Percentiles rank a stretch among this genome's conserved stretches.
Conservation (phyloP, 2,113 vertebrate genomes). For the Sphyrna mokarran region DNA sequence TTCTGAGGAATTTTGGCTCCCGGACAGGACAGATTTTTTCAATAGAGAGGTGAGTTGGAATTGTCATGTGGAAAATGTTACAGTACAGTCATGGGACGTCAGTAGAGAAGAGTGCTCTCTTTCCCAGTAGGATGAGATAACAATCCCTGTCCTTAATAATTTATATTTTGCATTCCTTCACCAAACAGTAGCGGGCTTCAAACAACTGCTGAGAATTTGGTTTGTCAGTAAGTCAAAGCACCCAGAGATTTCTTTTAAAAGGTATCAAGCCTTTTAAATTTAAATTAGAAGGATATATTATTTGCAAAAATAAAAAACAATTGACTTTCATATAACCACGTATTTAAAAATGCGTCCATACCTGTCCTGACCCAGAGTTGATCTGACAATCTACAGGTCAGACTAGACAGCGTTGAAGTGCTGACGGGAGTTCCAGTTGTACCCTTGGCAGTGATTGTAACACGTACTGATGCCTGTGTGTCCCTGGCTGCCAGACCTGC, state of each 20-base stretch:
- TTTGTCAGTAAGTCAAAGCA: neutral
- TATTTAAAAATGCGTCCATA: constrained; percentile 45
- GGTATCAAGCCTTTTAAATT: neutral
- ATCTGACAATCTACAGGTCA: constrained; percentile 82
- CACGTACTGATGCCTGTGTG: constrained; percentile 51
- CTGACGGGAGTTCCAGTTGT: constrained; percentile 48
- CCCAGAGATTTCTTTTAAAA: neutral
- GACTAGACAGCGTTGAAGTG: constrained; percentile 56
- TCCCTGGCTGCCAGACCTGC: constrained; percentile 61
- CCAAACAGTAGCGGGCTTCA: neutral
- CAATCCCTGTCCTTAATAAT: neutral
- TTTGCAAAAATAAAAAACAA: neutral
- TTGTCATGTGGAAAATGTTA: neutral
- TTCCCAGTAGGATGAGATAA: neutral
- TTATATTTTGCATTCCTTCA: neutral
- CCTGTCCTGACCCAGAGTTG: constrained; percentile 86
- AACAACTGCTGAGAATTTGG: neutral
- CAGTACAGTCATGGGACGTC: too few species aligned
- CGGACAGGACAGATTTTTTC: neutral
- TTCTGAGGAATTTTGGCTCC: neutral
- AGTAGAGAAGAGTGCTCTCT: neutral
- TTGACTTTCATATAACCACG: neutral
- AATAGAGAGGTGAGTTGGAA: neutral
- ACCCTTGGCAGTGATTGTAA: constrained; percentile 46
- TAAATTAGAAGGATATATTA: neutral